Evolutionary conservation across 2,888 invertebrate species (phyloP).

Genomic region (Catonia carolina): DNA sequence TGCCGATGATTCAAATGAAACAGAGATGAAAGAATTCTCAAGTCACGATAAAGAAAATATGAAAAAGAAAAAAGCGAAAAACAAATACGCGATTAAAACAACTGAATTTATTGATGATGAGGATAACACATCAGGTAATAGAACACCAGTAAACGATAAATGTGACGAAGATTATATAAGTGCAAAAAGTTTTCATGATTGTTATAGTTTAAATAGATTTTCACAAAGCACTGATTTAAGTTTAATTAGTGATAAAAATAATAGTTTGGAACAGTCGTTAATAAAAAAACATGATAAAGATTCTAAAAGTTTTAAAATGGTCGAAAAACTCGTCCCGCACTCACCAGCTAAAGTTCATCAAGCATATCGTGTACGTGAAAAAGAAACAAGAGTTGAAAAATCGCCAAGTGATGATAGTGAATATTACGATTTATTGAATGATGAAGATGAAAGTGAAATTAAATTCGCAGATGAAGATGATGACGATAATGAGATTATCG

Average conservation of each 20-base stretch:
- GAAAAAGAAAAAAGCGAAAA: not conserved
- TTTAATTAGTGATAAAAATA: not conserved
- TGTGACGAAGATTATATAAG: constrained; percentile 14
- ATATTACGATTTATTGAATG: constrained; percentile 46
- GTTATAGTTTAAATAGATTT: constrained; percentile 10
- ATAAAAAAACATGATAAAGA: not conserved
- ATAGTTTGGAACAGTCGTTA: constrained; percentile 1
- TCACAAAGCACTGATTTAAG: constrained; percentile 7
- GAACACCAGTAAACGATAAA: constrained; percentile 17
- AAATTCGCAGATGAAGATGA: constrained; percentile 66
- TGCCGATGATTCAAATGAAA: too few relatives aligned
- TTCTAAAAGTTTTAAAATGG: constrained; percentile 15
- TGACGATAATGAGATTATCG: constrained; percentile 40
- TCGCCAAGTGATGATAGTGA: constrained; percentile 46
- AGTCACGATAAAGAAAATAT: not conserved
- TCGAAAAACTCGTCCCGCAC: constrained; percentile 24
- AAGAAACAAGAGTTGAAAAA: constrained; percentile 61
- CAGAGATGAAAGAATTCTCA: not conserved
- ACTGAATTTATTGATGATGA: constrained; percentile 15
- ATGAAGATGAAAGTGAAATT: constrained; percentile 55
- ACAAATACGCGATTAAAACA: constrained; percentile 4
- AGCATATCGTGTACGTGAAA: constrained; percentile 37
- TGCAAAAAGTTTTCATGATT: constrained; percentile 12
- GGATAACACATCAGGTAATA: constrained; percentile 18
- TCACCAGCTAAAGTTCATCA: constrained; percentile 31